These are phyloP conservation scores for Agelas oroides DNA, from an alignment of 37 sponge, comb jelly and placozoan genomes.

Conservation along the genomic window DNA sequence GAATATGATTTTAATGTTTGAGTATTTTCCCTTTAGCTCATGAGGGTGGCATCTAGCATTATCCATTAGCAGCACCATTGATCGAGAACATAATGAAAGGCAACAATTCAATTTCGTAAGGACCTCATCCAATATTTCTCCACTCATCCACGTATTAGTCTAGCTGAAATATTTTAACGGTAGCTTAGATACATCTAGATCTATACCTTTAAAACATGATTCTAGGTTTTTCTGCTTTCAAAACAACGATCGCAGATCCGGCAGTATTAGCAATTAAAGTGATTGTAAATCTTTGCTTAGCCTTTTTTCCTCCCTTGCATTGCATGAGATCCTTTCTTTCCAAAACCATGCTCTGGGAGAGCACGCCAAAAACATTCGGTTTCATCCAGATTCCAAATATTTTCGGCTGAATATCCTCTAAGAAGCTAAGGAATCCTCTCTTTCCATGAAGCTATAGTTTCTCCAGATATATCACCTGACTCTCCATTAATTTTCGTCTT, in stretches of 20 bases:
- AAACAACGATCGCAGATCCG: conserved; percentile 37
- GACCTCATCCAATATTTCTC: conserved; percentile 35
- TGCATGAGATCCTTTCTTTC: conserved; percentile 12
- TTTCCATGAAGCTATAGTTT: conserved; percentile 6
- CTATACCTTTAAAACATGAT: conserved; percentile 61
- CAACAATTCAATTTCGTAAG: conserved; percentile 28
- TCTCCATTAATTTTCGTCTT: conserved; percentile 13
- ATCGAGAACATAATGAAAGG: background rate
- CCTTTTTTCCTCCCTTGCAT: conserved; percentile 69
- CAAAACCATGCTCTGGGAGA: conserved; percentile 67
- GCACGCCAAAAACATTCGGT: conserved; percentile 54
- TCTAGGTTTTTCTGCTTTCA: conserved; percentile 34
- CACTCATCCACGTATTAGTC: conserved; percentile 55
- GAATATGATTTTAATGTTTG: conserved; percentile 7
- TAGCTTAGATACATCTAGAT: conserved; percentile 1
- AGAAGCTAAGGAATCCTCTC: conserved; percentile 11
- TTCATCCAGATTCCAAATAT: conserved; percentile 39
- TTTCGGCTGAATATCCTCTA: conserved; percentile 14
- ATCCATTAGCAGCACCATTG: no score
- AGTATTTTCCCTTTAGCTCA: background rate
- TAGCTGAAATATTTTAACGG: conserved; percentile 46
- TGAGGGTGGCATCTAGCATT: conserved; percentile 29
- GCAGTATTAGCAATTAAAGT: conserved; percentile 66
- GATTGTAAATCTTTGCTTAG: conserved; percentile 68
- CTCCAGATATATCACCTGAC: conserved; percentile 8